Conservation (phyloP, 2,113 vertebrate species). For the Psittacus erithacus region DNA sequence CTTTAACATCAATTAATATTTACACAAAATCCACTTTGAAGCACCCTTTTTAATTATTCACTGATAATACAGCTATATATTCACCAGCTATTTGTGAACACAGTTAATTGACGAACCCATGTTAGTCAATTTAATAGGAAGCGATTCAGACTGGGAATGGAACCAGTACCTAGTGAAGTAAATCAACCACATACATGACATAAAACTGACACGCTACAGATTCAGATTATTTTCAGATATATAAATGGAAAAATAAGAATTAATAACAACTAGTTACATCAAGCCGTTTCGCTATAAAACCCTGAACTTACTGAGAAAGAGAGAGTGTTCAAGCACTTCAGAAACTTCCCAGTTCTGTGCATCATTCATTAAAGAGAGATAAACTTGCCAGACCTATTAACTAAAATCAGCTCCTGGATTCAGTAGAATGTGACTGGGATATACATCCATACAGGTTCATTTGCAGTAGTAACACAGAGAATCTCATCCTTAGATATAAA, state of each 20-base stretch:
- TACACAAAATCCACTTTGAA: not conserved
- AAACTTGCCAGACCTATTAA: not conserved
- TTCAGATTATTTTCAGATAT: not conserved
- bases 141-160: not conserved
- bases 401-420: not conserved
- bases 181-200: not conserved
- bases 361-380: not conserved
- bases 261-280: not conserved
- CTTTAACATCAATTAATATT: not conserved
- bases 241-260: not conserved
- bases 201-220: not conserved
- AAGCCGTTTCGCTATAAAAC: not conserved
- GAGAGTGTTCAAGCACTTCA: not conserved
- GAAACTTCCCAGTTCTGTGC: not conserved
- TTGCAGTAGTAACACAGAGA: not conserved
- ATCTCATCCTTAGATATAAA: not conserved
- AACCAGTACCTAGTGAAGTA: not conserved
- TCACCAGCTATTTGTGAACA: not conserved
- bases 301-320: not conserved
- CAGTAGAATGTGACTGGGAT: not conserved
- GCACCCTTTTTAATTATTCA: not conserved
- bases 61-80: not conserved
- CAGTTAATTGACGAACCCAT: not conserved
- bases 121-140: not conserved
- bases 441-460: fast-evolving